phyloP scores from a whole-genome alignment of 2,797 vertebrate species.

The Eurystomus glaucurus region DNA sequence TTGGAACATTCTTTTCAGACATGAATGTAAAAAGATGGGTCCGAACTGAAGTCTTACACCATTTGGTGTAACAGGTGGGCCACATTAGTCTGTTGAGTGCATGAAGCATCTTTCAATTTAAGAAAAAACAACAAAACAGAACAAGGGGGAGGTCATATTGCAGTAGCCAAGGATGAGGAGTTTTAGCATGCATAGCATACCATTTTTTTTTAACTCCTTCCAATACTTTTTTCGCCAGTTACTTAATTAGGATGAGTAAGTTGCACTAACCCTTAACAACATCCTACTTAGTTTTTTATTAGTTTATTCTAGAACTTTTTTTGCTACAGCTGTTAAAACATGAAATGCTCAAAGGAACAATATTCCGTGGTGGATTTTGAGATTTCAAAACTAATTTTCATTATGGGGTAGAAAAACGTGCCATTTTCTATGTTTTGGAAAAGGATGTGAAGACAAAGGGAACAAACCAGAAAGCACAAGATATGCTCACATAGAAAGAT shows the following conservation, averaged over 20 bases:
- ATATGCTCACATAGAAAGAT: accelerated
- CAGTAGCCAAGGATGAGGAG: background rate
- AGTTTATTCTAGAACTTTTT: background rate
- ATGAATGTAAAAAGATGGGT: slow-evolving; percentile 17
- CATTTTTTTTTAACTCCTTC: background rate
- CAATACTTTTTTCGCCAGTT: background rate
- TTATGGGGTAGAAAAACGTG: background rate
- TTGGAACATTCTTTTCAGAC: slow-evolving; percentile 45
- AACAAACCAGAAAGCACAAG: background rate
- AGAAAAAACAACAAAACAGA: background rate
- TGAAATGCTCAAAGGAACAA: background rate
- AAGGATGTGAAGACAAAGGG: background rate
- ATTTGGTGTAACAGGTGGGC: background rate
- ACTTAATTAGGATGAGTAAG: background rate
- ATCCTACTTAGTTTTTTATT: background rate
- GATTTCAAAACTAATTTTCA: background rate
- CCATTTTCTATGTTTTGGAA: background rate
- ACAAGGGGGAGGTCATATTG: accelerated
- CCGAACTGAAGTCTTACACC: background rate
- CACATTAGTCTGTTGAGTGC: background rate
- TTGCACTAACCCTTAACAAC: background rate
- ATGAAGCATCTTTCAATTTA: background rate
- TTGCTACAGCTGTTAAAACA: background rate
- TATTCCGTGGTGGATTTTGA: background rate
- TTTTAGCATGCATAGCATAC: background rate